Evolutionary conservation across 2,797 vertebrate species (phyloP).

Genomic region (Menidia menidia): DNA sequence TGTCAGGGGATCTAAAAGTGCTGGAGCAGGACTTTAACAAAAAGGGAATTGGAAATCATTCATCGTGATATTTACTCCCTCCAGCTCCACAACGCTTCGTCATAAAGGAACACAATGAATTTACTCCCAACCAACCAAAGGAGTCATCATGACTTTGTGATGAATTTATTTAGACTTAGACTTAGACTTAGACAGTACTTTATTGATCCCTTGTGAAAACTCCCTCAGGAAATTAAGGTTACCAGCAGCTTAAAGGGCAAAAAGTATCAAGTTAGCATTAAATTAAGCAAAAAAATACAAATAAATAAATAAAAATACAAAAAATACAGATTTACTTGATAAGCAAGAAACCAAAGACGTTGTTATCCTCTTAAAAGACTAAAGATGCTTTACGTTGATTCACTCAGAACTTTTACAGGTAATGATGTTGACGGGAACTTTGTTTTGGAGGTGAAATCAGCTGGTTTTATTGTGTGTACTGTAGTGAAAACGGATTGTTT

Average conservation of each 20-base stretch:
- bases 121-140: too few relatives aligned
- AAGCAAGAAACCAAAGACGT: neutral
- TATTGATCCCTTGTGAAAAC: too few relatives aligned
- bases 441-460: rapidly evolving
- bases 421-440: neutral
- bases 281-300: too few relatives aligned
- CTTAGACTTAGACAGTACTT: too few relatives aligned
- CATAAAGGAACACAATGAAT: neutral
- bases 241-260: too few relatives aligned
- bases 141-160: neutral
- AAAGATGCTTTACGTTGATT: neutral
- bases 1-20: too few relatives aligned
- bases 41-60: neutral
- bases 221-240: too few relatives aligned
- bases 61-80: neutral
- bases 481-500: neutral
- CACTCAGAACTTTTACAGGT: neutral
- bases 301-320: too few relatives aligned
- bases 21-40: neutral
- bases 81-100: neutral
- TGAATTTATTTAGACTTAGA: neutral
- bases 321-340: too few relatives aligned
- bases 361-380: neutral
- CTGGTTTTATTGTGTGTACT: neutral
- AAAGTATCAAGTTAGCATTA: too few relatives aligned